Percentiles rank a stretch among this genome's conserved stretches.
Evolutionary conservation across 2,888 invertebrate genomes (phyloP).

Genomic region (Oxytorus armatus): DNA sequence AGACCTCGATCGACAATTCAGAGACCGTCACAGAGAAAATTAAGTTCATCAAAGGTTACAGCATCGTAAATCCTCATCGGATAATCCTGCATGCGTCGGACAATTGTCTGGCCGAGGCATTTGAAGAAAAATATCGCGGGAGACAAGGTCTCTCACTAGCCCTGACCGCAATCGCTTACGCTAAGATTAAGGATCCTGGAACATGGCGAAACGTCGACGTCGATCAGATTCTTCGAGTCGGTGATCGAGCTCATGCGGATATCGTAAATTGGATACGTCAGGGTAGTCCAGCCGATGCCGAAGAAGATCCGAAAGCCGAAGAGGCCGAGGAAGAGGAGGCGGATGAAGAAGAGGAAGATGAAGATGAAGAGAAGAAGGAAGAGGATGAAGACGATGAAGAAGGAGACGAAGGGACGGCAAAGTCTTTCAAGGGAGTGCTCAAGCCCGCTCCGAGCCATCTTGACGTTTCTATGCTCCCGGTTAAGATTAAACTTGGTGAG

Average conservation of each 20-base stretch:
- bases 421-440: slow-evolving; percentile 56
- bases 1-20: not conserved
- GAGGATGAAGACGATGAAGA: slow-evolving; percentile 57
- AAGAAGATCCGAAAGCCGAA: slow-evolving; percentile 58
- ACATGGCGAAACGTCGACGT: slow-evolving; percentile 78
- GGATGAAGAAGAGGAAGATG: slow-evolving; percentile 61
- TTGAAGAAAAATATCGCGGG: slow-evolving; percentile 70
- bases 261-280: slow-evolving; percentile 74
- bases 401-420: slow-evolving; percentile 23
- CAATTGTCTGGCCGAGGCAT: slow-evolving; percentile 73
- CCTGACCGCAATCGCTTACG: slow-evolving; percentile 74
- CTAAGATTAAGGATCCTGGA: slow-evolving; percentile 72
- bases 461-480: slow-evolving; percentile 77
- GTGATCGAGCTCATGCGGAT: slow-evolving; percentile 71
- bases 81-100: slow-evolving; percentile 76
- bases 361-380: slow-evolving; percentile 61
- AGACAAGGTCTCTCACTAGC: slow-evolving; percentile 77
- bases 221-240: slow-evolving; percentile 75
- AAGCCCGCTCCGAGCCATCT: slow-evolving; percentile 72
- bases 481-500: slow-evolving; percentile 73
- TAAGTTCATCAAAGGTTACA: slow-evolving; percentile 71
- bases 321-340: slow-evolving; percentile 69
- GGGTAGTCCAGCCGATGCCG: slow-evolving; percentile 69
- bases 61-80: slow-evolving; percentile 74
- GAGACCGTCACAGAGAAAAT: slow-evolving; percentile 26